A percentile compares a stretch with the other conserved stretches of the same genome.
Evolutionary conservation across 2,888 invertebrate genomes (phyloP).

Genomic region (Ephialtes manifestator): DNA sequence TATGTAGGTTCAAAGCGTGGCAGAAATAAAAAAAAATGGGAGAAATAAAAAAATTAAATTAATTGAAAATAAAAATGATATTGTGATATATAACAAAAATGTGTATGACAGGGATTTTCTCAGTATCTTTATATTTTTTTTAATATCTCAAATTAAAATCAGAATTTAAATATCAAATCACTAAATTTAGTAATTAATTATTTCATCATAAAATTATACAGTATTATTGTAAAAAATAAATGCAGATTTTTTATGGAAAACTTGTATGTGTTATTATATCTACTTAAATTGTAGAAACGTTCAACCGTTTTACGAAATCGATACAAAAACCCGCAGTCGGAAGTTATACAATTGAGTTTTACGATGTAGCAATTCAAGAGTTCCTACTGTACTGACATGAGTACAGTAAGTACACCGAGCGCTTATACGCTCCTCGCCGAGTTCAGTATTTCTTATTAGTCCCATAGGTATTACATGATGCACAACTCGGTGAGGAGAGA

Average conservation of each 20-base stretch:
- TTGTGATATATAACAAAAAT: too few species aligned
- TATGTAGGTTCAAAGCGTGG: too few species aligned
- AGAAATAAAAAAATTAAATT: too few species aligned
- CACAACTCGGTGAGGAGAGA: not conserved
- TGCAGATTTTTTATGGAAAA: not conserved
- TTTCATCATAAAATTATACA: not conserved
- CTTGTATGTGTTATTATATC: not conserved
- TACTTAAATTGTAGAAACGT: not conserved
- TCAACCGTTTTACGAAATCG: not conserved
- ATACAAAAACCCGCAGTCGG: not conserved
- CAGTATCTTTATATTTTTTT: too few species aligned
- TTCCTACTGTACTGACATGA: slow-evolving; percentile 8
- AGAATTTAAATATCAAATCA: not conserved
- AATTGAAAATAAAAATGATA: too few species aligned
- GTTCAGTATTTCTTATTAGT: slow-evolving; percentile 27
- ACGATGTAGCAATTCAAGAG: slow-evolving; percentile 2
- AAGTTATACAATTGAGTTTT: slow-evolving; percentile 9
- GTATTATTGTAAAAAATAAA: not conserved
- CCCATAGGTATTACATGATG: slow-evolving; percentile 27
- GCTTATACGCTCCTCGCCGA: slow-evolving; percentile 3
- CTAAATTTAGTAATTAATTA: not conserved
- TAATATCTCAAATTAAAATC: too few species aligned
- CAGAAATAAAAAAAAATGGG: too few species aligned
- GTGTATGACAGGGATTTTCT: too few species aligned
- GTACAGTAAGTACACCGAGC: slow-evolving; percentile 2